Conservation (phyloP, 1,140 invertebrate genomes). For the Ganaspis sp. region DNA sequence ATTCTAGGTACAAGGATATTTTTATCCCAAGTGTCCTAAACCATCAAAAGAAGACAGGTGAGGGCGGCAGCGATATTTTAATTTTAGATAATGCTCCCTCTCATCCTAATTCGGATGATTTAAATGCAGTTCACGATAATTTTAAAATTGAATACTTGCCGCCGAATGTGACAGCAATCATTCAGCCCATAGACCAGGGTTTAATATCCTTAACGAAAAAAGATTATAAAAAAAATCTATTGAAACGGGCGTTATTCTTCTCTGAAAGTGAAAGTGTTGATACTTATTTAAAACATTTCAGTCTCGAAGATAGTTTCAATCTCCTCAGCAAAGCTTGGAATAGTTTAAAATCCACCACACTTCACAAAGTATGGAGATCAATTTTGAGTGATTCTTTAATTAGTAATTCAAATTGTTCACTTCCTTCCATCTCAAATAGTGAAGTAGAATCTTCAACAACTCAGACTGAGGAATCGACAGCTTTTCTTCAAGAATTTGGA, state of each 20-base stretch:
- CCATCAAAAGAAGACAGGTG: no score
- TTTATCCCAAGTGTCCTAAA: background rate
- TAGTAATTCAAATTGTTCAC: background rate
- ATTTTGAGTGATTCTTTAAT: conserved; percentile 8
- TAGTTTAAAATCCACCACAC: conserved; percentile 11
- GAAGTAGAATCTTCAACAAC: background rate
- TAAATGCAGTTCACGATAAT: conserved; percentile 30
- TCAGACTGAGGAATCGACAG: background rate
- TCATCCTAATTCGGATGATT: conserved; percentile 41
- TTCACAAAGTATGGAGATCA: conserved; percentile 24
- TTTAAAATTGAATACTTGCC: conserved; percentile 64
- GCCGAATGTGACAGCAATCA: conserved; percentile 73
- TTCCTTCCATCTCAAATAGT: background rate
- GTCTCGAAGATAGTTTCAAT: background rate
- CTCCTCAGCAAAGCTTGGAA: conserved; percentile 14
- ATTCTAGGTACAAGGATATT: background rate
- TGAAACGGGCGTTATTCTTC: conserved; percentile 34
- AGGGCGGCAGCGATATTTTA: conserved; percentile 63
- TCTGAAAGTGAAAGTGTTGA: conserved; percentile 3
- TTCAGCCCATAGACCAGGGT: conserved; percentile 76
- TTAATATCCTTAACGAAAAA: no score
- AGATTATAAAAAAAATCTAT: conserved; percentile 44
- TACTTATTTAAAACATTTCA: conserved; percentile 14
- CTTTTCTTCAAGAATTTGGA: background rate
- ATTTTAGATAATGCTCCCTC: conserved; percentile 66